These are phyloP conservation scores for Benthosema pterotum DNA, from an alignment of 2,797 vertebrate species.

Conservation along the genomic window DNA sequence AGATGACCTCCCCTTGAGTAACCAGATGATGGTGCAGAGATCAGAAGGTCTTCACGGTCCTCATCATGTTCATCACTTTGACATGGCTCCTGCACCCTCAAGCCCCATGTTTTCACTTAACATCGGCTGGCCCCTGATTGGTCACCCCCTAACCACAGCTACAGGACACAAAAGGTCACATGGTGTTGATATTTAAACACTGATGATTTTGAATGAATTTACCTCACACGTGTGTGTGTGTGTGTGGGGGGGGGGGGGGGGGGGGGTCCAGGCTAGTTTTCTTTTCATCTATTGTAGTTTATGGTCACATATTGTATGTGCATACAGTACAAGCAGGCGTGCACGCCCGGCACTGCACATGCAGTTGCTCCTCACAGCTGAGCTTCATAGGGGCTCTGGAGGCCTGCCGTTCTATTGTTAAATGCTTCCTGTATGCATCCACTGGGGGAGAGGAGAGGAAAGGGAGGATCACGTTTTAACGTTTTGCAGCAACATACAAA, in stretches of 20 bases:
- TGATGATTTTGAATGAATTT: constrained; percentile 4
- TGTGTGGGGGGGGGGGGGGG: too few species aligned
- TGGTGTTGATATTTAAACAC: constrained; percentile 51
- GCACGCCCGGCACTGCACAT: too few species aligned
- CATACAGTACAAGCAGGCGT: constrained; percentile 9
- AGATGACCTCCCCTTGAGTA: constrained; percentile 48
- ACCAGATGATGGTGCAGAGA: constrained; percentile 68
- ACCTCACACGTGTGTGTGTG: too few species aligned
- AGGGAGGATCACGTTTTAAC: constrained; percentile 59
- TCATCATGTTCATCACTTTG: constrained; percentile 53
- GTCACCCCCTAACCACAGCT: constrained; percentile 56
- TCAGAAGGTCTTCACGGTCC: constrained; percentile 61
- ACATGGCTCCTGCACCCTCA: constrained; percentile 42
- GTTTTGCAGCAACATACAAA: constrained; percentile 29
- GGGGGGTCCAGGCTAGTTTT: too few species aligned
- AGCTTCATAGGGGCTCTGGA: constrained; percentile 43
- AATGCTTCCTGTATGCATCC: constrained; percentile 67
- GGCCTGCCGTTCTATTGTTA: constrained; percentile 68
- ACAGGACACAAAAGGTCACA: constrained; percentile 50
- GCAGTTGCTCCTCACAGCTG: constrained; percentile 49
- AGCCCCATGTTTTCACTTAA: constrained; percentile 4
- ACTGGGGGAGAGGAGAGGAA: constrained; percentile 41
- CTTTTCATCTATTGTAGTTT: neutral
- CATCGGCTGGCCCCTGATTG: constrained; percentile 8
- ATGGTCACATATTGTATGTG: constrained; percentile 4